A percentile compares a stretch with the other conserved stretches of the same genome.
These are phyloP conservation scores for Caenorhabditis sp. DNA, from an alignment of 2,888 invertebrate genomes.

Conservation along the genomic window DNA sequence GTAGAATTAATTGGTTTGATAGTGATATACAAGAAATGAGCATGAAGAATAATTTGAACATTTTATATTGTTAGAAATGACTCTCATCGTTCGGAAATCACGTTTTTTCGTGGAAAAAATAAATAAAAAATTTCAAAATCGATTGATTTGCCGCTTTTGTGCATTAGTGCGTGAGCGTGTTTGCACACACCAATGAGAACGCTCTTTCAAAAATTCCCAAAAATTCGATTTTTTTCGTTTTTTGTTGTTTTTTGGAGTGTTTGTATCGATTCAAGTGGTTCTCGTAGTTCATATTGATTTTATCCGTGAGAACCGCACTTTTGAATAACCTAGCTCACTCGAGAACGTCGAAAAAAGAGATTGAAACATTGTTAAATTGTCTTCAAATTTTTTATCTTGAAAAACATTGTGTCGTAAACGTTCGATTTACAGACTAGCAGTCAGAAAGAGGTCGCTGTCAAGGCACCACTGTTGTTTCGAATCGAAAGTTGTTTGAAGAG, in stretches of 20 bases:
- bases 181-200: constrained; percentile 14
- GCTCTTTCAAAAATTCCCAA: constrained; percentile 9
- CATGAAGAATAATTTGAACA: background rate
- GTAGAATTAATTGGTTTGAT: background rate
- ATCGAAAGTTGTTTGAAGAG: constrained; percentile 4
- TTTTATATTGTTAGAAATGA: background rate
- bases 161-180: constrained; percentile 18
- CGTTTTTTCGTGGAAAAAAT: background rate
- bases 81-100: background rate
- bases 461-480: constrained; percentile 26
- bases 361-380: too few relatives aligned
- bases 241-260: background rate
- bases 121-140: background rate
- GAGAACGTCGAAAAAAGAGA: too few relatives aligned
- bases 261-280: background rate
- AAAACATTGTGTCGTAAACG: background rate
- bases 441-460: constrained; percentile 27
- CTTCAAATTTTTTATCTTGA: background rate
- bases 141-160: background rate
- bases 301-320: too few relatives aligned
- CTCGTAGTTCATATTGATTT: background rate
- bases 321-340: too few relatives aligned
- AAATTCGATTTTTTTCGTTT: constrained; percentile 4
- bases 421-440: constrained; percentile 26
- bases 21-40: background rate